phyloP scores from a whole-genome alignment of 2,797 vertebrate genomes.

The Pseudotriccus pelzelni region DNA sequence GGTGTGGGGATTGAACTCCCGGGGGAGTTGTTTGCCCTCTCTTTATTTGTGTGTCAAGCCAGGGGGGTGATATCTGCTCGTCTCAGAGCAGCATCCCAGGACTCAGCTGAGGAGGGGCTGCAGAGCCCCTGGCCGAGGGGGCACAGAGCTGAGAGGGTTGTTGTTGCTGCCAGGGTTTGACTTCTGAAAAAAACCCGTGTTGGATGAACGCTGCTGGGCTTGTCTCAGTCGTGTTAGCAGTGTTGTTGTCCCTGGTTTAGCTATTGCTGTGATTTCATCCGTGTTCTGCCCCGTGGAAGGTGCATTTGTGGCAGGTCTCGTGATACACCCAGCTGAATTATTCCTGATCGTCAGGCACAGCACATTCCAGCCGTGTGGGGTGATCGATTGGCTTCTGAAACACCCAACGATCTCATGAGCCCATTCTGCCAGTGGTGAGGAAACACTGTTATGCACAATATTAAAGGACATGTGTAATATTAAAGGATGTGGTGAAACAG shows the following conservation, averaged over 20 bases:
- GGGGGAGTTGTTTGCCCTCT: background rate
- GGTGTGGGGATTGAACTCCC: background rate
- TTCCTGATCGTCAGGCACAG: background rate
- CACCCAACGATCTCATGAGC: background rate
- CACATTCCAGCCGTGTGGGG: background rate
- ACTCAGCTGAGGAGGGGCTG: background rate
- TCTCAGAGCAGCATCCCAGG: background rate
- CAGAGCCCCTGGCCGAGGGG: background rate
- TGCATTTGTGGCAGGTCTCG: background rate
- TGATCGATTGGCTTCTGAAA: background rate
- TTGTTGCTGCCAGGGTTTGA: background rate
- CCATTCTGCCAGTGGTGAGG: background rate
- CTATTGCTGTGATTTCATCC: background rate
- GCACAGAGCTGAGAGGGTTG: background rate
- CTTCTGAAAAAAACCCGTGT: background rate
- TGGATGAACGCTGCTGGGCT: background rate
- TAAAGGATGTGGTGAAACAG: background rate
- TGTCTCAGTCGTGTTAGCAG: background rate
- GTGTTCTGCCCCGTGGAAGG: background rate
- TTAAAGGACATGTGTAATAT: background rate
- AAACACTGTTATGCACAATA: background rate
- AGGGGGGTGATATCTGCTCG: background rate
- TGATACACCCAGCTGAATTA: background rate
- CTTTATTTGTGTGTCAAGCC: background rate
- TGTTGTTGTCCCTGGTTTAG: background rate